A percentile compares a stretch with the other conserved stretches of the same genome.
phyloP scores from a whole-genome alignment of 2,888 invertebrate genomes.

The Drosophila neotestacea region DNA sequence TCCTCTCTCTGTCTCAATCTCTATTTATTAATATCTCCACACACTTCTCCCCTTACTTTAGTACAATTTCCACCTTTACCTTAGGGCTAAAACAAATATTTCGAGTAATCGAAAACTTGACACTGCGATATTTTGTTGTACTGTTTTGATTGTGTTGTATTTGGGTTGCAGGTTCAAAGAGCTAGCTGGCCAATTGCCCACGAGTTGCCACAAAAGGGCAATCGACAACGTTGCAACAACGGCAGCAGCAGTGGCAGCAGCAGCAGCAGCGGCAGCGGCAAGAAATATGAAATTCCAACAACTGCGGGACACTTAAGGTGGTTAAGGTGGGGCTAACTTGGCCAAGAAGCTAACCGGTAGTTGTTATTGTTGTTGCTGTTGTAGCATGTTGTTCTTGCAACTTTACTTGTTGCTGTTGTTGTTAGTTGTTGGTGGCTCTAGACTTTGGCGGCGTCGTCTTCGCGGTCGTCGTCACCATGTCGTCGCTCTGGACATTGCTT shows the following conservation, averaged over 20 bases:
- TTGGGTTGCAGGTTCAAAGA: slow-evolving; percentile 56
- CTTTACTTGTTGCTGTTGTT: slow-evolving; percentile 41
- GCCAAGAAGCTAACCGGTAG: slow-evolving; percentile 65
- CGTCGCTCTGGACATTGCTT: slow-evolving; percentile 70
- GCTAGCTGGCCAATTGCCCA: slow-evolving; percentile 27
- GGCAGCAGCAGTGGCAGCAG: slow-evolving; percentile 18
- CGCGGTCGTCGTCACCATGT: slow-evolving; percentile 68
- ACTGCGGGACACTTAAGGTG: slow-evolving; percentile 60
- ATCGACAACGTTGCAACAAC: slow-evolving; percentile 35
- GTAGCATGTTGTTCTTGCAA: slow-evolving; percentile 36
- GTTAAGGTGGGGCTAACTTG: slow-evolving; percentile 52
- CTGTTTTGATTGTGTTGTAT: slow-evolving; percentile 7
- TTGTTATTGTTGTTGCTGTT: slow-evolving; percentile 40
- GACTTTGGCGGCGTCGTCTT: slow-evolving; percentile 57
- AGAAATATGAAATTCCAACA: slow-evolving; percentile 45
- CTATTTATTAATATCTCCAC: background rate
- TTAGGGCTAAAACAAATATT: slow-evolving; percentile 43
- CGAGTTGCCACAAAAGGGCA: slow-evolving; percentile 39
- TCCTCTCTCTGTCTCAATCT: background rate
- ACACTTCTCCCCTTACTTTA: background rate
- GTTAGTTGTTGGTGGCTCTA: slow-evolving; percentile 51
- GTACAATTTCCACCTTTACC: slow-evolving; percentile 21
- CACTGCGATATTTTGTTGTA: slow-evolving; percentile 40
- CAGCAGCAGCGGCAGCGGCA: slow-evolving; percentile 22
- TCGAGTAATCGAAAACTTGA: slow-evolving; percentile 51